phyloP scores from a whole-genome alignment of 64 coral and sea anemone genomes.

The Hydrozoanthus tunicans region DNA sequence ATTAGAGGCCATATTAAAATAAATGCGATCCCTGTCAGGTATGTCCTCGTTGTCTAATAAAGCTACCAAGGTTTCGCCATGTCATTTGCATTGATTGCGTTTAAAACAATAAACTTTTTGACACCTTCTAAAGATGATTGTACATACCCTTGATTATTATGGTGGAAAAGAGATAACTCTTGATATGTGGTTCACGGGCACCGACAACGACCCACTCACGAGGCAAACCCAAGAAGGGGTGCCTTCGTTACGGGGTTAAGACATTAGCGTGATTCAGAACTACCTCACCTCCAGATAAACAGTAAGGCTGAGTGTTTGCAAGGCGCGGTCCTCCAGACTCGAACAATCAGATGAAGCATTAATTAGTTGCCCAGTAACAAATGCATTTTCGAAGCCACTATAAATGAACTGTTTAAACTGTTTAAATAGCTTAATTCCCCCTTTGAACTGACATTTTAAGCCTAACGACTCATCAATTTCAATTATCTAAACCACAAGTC shows the following conservation, averaged over 20 bases:
- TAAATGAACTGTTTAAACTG: no score
- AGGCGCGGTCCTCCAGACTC: not conserved
- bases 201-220: not conserved
- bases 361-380: not conserved
- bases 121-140: not conserved
- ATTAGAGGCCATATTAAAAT: no score
- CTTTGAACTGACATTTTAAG: no score
- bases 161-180: not conserved
- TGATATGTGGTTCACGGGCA: not conserved
- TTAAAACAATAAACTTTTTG: not conserved
- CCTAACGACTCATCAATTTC: no score
- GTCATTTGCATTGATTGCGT: no score
- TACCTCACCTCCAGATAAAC: not conserved
- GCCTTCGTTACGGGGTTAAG: not conserved
- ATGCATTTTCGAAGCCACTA: no score
- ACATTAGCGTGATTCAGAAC: not conserved
- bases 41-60: no score
- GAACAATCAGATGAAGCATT: not conserved
- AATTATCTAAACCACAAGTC: no score
- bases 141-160: not conserved
- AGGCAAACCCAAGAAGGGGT: constrained; percentile 10
- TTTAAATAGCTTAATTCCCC: no score
- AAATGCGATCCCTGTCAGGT: no score
- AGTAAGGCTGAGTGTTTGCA: not conserved
- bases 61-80: no score